Evolutionary conservation across 2,888 invertebrate species (phyloP).

Genomic region (Hirtodrosophila cameraria): DNA sequence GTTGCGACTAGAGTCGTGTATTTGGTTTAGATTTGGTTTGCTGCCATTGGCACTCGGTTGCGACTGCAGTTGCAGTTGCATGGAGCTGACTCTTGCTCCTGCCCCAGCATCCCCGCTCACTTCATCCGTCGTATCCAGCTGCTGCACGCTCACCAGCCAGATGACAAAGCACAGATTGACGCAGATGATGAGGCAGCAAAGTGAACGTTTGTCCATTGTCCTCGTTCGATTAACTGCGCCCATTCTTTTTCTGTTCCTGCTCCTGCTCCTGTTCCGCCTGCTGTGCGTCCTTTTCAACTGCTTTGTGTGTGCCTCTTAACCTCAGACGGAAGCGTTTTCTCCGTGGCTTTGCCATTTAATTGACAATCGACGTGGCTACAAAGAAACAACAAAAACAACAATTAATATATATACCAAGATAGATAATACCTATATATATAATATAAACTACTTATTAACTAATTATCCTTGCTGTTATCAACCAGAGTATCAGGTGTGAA

Average conservation of each 20-base stretch:
- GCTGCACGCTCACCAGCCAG: conserved; percentile 83
- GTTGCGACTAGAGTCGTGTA: conserved; percentile 68
- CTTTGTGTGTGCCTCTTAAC: conserved; percentile 50
- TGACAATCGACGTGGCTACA: conserved; percentile 48
- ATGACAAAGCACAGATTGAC: conserved; percentile 82
- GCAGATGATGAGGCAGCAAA: conserved; percentile 82
- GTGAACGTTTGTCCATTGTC: conserved; percentile 82
- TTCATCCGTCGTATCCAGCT: conserved; percentile 64
- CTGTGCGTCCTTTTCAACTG: conserved; percentile 24
- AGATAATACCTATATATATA: background rate
- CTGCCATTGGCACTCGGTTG: conserved; percentile 62
- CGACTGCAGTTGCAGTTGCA: conserved; percentile 19
- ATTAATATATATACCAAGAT: conserved; percentile 2
- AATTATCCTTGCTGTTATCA: conserved; percentile 16
- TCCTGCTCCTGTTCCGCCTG: conserved; percentile 3
- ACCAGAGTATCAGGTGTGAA: conserved; percentile 35
- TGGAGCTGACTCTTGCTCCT: conserved; percentile 23
- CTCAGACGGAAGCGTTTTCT: conserved; percentile 71
- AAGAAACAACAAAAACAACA: background rate
- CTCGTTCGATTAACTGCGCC: conserved; percentile 41
- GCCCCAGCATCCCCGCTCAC: conserved; percentile 49
- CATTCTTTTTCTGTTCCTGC: conserved; percentile 20
- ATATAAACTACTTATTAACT: conserved; percentile 10
- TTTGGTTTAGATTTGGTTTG: conserved; percentile 73
- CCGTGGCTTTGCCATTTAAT: conserved; percentile 73